A percentile compares a stretch with the other conserved stretches of the same genome.
Evolutionary conservation across 2,797 vertebrate species (phyloP).

Genomic region (Rhinatrema bivittatum): DNA sequence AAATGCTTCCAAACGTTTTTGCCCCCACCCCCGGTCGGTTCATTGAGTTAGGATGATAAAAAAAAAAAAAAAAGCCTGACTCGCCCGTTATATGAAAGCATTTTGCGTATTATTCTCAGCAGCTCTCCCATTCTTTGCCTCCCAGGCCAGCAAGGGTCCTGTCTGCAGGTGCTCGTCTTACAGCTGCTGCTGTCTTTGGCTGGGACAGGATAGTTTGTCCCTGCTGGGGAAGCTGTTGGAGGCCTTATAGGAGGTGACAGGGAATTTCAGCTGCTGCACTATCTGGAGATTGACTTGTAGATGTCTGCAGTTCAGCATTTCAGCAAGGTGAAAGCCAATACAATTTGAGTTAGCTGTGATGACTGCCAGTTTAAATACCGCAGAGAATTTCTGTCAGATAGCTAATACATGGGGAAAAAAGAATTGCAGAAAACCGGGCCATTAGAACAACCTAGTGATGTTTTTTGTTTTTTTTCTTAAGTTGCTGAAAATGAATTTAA

Average conservation of each 20-base stretch:
- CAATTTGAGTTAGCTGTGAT: slow-evolving; percentile 70
- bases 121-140: slow-evolving; percentile 4
- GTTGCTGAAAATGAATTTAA: slow-evolving; percentile 67
- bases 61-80: too few species aligned
- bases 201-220: slow-evolving; percentile 10
- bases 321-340: slow-evolving; percentile 62
- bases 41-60: too few species aligned
- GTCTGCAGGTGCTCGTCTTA: slow-evolving; percentile 14
- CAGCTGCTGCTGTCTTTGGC: slow-evolving; percentile 8
- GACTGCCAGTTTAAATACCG: slow-evolving; percentile 67
- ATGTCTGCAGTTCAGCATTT: slow-evolving; percentile 60
- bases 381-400: slow-evolving; percentile 61
- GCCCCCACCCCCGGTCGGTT: too few species aligned
- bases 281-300: slow-evolving; percentile 58
- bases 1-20: too few species aligned
- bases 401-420: slow-evolving; percentile 53
- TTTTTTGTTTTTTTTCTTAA: too few species aligned
- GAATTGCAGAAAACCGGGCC: slow-evolving; percentile 66
- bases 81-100: too few species aligned
- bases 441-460: slow-evolving; percentile 57
- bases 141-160: slow-evolving; percentile 6
- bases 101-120: too few species aligned
- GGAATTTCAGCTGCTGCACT: slow-evolving; percentile 52
- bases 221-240: slow-evolving; percentile 7
- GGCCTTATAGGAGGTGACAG: slow-evolving; percentile 50